Percentiles rank a stretch among this genome's conserved stretches.
Conservation (phyloP, 2,797 vertebrate species). For the Pipistrellus kuhlii region DNA sequence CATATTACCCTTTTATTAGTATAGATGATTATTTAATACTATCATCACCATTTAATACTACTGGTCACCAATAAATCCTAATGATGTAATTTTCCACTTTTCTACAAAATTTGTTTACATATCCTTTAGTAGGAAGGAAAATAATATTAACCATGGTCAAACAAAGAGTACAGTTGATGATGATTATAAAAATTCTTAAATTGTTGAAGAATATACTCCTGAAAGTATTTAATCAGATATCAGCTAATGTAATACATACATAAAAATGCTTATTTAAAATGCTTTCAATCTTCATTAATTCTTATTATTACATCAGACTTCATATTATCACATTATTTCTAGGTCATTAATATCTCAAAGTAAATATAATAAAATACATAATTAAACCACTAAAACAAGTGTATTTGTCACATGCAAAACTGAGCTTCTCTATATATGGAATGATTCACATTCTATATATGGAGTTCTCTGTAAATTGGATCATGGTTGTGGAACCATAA, state of each 20-base stretch:
- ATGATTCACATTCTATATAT: not conserved
- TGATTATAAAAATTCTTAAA: not conserved
- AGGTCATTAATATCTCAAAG: not conserved
- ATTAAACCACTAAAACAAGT: not conserved
- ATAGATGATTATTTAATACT: not conserved
- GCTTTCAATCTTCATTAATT: not conserved
- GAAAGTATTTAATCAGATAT: not conserved
- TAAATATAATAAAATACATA: not conserved
- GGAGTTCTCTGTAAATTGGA: not conserved
- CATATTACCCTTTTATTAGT: too few relatives aligned
- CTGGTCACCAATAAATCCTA: not conserved
- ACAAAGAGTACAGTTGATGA: not conserved
- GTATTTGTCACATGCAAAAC: not conserved
- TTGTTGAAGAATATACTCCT: not conserved
- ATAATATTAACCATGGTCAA: not conserved
- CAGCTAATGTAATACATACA: not conserved
- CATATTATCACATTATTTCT: not conserved
- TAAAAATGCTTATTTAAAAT: not conserved
- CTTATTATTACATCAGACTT: not conserved
- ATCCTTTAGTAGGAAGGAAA: not conserved
- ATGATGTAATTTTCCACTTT: too few relatives aligned
- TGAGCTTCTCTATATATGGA: not conserved
- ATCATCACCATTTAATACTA: not conserved
- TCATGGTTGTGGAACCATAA: not conserved
- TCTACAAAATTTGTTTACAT: not conserved